Evolutionary conservation across 1,140 invertebrate genomes (phyloP), one percentile per base, ranked within the genome.

Genomic region (Chrysomallon squamiferum): DNA sequence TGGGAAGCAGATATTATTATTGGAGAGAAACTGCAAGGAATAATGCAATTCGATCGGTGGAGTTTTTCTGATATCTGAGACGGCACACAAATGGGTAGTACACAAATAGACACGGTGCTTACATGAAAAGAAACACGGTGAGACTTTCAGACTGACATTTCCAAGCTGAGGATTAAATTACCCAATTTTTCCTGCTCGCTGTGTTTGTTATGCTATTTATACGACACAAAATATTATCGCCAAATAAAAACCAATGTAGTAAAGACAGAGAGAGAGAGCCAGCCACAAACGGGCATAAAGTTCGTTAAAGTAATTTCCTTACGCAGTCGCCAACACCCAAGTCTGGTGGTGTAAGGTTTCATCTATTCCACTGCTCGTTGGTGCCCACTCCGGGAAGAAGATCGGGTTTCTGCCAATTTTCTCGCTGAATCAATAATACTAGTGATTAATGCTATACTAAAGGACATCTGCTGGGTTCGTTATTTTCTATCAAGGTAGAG

Each of bases 201-300:
- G 50, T 54, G 25, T 54, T 54, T 54, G 50, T 54, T 54, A 54
- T 54, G 50, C 25, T 54, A 54, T 54, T 54, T 54, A 54, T 54
- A 25, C 29, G 25, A 25, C n/a, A 54, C 15, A 22, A 54, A 54
- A 54, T 54, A 25, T 25, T 25, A 54, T 15, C 50, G 25, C 22
- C 29, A 54, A 30, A 54, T 7, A 20, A 54, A 13, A 27, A n/a
- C n/a, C n/a, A n/a, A n/a, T n/a, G n/a, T n/a, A n/a, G n/a, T n/a
- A n/a, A n/a, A n/a, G n/a, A n/a, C n/a, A n/a, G n/a, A n/a, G n/a
- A n/a, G n/a, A n/a, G n/a, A n/a, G n/a, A n/a, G n/a, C n/a, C n/a
- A n/a, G n/a, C n/a, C n/a, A n/a, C n/a, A n/a, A 22, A 54, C 50
- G 22, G 13, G 50, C 49, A 38, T 38, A 38, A n/a, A 38, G 35